Evolutionary conservation across 2,797 vertebrate genomes (phyloP).

Genomic region (Liparis tanakae): DNA sequence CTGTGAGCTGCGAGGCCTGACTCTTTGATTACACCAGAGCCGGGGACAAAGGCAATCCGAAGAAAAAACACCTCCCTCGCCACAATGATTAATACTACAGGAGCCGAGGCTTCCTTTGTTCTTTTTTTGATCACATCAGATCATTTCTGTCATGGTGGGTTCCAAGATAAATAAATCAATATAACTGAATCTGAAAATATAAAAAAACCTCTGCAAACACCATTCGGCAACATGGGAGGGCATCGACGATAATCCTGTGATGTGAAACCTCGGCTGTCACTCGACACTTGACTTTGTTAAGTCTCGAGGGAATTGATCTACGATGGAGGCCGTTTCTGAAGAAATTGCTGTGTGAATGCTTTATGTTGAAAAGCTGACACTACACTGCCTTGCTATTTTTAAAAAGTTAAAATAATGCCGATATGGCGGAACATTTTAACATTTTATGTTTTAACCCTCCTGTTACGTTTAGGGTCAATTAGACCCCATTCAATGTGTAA

Average conservation of each 20-base stretch:
- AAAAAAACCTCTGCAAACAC: slow-evolving; percentile 22
- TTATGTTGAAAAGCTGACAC: neutral
- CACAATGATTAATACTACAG: slow-evolving; percentile 54
- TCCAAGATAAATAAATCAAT: slow-evolving; percentile 61
- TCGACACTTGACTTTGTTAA: slow-evolving; percentile 27
- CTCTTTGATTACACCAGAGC: slow-evolving; percentile 62
- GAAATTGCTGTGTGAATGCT: neutral
- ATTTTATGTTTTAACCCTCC: neutral
- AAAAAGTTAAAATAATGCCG: neutral
- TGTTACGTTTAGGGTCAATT: too few species aligned
- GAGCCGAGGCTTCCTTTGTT: slow-evolving; percentile 25
- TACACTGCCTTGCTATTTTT: neutral
- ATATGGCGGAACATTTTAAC: neutral
- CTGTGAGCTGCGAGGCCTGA: slow-evolving; percentile 49
- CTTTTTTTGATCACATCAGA: slow-evolving; percentile 50
- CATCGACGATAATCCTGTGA: slow-evolving; percentile 6
- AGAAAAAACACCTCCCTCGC: slow-evolving; percentile 39
- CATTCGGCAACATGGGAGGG: slow-evolving; percentile 19
- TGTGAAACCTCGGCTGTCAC: slow-evolving; percentile 21
- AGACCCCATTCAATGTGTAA: too few species aligned
- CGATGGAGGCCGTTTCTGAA: neutral
- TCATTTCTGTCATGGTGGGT: slow-evolving; percentile 46
- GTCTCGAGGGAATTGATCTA: neutral
- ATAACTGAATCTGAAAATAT: slow-evolving; percentile 41
- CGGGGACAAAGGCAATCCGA: slow-evolving; percentile 55